Evolutionary conservation across 2,113 vertebrate species (phyloP).

Genomic region (Callopanchax toddi): DNA sequence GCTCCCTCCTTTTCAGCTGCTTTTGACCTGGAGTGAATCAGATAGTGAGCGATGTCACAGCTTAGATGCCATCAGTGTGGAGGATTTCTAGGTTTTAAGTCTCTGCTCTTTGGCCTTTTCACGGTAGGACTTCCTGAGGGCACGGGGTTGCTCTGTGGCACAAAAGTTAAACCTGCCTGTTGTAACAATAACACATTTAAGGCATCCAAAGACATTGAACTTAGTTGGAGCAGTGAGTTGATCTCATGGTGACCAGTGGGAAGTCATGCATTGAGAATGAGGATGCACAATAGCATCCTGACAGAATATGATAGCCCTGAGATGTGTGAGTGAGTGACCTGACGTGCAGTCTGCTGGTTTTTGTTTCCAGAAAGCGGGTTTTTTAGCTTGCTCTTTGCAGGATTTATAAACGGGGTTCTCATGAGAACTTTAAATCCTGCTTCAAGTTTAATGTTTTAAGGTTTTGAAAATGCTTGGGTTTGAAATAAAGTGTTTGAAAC

Average conservation of each 20-base stretch:
- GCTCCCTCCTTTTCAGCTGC: slow-evolving; percentile 59
- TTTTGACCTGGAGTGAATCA: slow-evolving; percentile 65
- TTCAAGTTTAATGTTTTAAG: no score
- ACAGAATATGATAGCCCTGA: slow-evolving; percentile 37
- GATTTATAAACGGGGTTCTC: no score
- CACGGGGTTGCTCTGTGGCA: slow-evolving; percentile 44
- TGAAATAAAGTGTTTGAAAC: no score
- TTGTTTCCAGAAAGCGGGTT: background rate
- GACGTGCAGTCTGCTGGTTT: slow-evolving; percentile 5
- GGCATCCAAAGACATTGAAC: slow-evolving; percentile 75
- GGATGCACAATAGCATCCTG: slow-evolving; percentile 52
- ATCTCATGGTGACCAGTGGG: slow-evolving; percentile 63
- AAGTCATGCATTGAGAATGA: slow-evolving; percentile 76
- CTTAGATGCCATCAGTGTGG: slow-evolving; percentile 68
- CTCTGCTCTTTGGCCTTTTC: slow-evolving; percentile 74
- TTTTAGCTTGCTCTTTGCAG: slow-evolving; percentile 1
- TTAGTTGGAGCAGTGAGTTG: slow-evolving; percentile 52
- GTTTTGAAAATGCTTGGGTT: no score
- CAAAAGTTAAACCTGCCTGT: slow-evolving; percentile 70
- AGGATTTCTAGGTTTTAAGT: slow-evolving; percentile 76
- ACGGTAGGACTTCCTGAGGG: slow-evolving; percentile 73
- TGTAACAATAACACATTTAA: slow-evolving; percentile 61
- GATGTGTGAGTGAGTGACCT: slow-evolving; percentile 4
- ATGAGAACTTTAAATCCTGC: no score
- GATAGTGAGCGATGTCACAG: slow-evolving; percentile 67